Base-by-base conservation (phyloP, 2,113 vertebrate species). In the Alligator mississippiensis region DNA sequence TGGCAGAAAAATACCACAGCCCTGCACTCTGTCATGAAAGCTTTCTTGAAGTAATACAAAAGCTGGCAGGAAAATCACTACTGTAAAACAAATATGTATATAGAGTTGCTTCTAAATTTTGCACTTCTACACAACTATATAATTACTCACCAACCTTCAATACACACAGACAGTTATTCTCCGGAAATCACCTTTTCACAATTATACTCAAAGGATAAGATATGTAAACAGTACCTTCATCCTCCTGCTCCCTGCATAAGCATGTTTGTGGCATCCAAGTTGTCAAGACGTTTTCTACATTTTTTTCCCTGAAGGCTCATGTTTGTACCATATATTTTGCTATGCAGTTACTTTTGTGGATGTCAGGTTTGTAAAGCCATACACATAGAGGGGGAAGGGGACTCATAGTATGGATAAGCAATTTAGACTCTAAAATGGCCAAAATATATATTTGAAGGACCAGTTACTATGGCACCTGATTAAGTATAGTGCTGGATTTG, bases 391-490 rank as follows among this genome's bases (percentile, higher is more conserved):
- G 57, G 27, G 88, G 59, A 72, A 82, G 80, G 80, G 70, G 76
- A 82, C n/a, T 88, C 24, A 38, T 22, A 74, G 55, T n/a, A 30
- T 14, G 9, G 55, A 4, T 57, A 77, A 90, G 77, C 80, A 74
- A 34, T 91, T 94, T 80, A 27, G 55, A 27, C 88, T 94, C 85
- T 63, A 80, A 74, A 81, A 84, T 6, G 58, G 81, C 27, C 82
- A 89, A 80, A 75, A 80, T 85, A 82, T 82, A 85, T 79, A 93
- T 89, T 79, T 1, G 2, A 93, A 96, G 76, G 85, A 92, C 80
- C 95, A 54, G 98, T 98, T 98, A 94, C 97, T 95, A 98, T 97
- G 97, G 98, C 30, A 90, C 75, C 96, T 89, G 93, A 47, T 86
- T 81, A 87, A 91, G 95, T 88, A 77, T 93, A 87, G 85, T 89